Evolutionary conservation across 2,113 vertebrate species (phyloP).

Genomic region (Thalassoma bifasciatum): DNA sequence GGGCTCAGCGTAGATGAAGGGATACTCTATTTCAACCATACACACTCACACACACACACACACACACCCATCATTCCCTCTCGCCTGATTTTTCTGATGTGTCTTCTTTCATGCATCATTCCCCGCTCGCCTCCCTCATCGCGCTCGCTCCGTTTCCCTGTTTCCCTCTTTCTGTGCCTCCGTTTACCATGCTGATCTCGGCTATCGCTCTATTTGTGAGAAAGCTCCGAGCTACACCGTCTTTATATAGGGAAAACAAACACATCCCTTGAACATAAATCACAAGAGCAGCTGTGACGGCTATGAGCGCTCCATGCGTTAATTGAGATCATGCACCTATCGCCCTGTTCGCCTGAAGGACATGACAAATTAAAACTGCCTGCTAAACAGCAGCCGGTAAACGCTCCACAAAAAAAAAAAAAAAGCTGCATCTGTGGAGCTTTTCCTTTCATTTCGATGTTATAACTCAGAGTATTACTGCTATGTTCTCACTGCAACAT

Average conservation of each 20-base stretch:
- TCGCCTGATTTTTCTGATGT: constrained; percentile 32
- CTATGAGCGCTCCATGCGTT: constrained; percentile 23
- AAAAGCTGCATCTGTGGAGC: neutral
- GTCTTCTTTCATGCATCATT: constrained; percentile 60
- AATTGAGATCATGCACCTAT: constrained; percentile 60
- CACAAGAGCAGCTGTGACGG: constrained; percentile 34
- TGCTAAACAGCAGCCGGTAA: constrained; percentile 25
- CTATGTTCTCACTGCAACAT: neutral
- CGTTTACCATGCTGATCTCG: constrained; percentile 3
- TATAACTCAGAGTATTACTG: neutral
- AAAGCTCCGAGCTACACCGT: neutral
- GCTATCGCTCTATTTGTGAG: constrained; percentile 22
- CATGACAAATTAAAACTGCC: constrained; percentile 36
- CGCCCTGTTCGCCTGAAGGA: constrained; percentile 39
- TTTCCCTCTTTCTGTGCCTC: constrained; percentile 1
- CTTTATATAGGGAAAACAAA: neutral
- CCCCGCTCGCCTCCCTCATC: constrained; percentile 6
- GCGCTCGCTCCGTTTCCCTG: neutral
- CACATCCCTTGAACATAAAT: constrained; percentile 25
- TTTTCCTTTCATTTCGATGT: neutral
- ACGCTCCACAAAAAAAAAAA: neutral
- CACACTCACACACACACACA: neutral
- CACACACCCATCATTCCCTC: constrained; percentile 18
- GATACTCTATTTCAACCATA: constrained; percentile 58
- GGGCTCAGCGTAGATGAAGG: constrained; percentile 63